Evolutionary conservation across 2,113 vertebrate genomes (phyloP).

Genomic region (Mormyrus lacerda): DNA sequence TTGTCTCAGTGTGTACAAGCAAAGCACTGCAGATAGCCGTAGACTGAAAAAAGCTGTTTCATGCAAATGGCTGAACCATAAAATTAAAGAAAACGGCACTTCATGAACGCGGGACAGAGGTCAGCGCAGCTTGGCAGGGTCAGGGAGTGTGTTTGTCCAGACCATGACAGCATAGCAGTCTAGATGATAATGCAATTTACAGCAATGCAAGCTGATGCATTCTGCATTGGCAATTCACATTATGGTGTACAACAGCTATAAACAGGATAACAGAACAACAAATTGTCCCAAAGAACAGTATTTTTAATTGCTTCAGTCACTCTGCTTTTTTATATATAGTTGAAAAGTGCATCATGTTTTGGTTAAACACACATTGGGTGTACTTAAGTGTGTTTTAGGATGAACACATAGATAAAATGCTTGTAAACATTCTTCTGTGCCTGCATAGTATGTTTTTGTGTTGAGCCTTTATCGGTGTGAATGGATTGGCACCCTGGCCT

Average conservation of each 20-base stretch:
- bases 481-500: not conserved
- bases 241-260: not conserved
- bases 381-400: not conserved
- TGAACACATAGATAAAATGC: too few relatives aligned
- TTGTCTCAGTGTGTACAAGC: not conserved
- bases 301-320: not conserved
- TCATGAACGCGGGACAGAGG: not conserved
- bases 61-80: not conserved
- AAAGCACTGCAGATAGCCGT: not conserved
- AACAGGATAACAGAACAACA: not conserved
- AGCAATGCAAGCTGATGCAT: not conserved
- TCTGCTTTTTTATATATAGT: not conserved
- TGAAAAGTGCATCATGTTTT: not conserved
- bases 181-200: not conserved
- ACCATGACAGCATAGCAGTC: not conserved
- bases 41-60: not conserved
- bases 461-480: not conserved
- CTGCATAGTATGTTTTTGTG: not conserved
- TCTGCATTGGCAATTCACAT: not conserved
- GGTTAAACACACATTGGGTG: not conserved
- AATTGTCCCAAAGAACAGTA: not conserved
- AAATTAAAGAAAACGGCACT: slow-evolving; percentile 9
- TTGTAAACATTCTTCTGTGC: too few relatives aligned
- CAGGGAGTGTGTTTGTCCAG: not conserved
- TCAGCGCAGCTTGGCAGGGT: slow-evolving; percentile 2